Evolutionary conservation across 2,113 vertebrate genomes (phyloP).

Genomic region (Anhinga rufa): DNA sequence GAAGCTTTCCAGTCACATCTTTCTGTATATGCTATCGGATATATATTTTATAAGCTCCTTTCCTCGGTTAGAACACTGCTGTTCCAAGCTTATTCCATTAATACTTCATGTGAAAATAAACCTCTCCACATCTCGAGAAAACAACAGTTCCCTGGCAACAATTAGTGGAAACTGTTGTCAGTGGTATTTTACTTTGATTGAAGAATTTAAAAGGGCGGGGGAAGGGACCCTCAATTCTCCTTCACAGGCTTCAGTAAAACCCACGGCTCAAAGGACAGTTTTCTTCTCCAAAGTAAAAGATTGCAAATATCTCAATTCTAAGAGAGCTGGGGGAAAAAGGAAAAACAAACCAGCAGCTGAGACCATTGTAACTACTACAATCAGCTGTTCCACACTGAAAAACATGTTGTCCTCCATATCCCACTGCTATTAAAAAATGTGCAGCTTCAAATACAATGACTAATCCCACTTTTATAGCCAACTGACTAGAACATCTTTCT

Average conservation of each 20-base stretch:
- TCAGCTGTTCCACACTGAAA: conserved; percentile 1
- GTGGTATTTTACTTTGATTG: neutral
- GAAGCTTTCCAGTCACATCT: conserved; percentile 69
- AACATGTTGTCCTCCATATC: conserved; percentile 5
- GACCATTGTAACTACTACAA: conserved; percentile 21
- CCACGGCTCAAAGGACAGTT: neutral
- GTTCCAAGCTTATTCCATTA: conserved; percentile 31
- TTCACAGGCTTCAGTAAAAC: neutral
- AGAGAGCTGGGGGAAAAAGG: neutral
- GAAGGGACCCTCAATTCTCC: neutral
- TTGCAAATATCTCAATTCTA: conserved; percentile 18
- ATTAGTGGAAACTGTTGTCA: neutral
- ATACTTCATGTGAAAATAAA: conserved; percentile 48
- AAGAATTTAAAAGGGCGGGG: neutral
- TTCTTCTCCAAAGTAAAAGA: neutral
- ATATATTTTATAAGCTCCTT: neutral
- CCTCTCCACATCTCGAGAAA: conserved; percentile 4
- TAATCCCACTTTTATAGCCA: conserved; percentile 25
- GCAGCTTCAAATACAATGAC: conserved; percentile 23
- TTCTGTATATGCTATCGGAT: conserved; percentile 44
- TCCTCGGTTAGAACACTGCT: neutral
- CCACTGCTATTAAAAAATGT: neutral
- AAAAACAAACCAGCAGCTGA: neutral
- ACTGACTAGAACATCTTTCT: conserved; percentile 2
- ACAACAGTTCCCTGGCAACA: conserved; percentile 35